Conservation (phyloP, 2,888 invertebrate genomes). For the Noctua janthina region DNA sequence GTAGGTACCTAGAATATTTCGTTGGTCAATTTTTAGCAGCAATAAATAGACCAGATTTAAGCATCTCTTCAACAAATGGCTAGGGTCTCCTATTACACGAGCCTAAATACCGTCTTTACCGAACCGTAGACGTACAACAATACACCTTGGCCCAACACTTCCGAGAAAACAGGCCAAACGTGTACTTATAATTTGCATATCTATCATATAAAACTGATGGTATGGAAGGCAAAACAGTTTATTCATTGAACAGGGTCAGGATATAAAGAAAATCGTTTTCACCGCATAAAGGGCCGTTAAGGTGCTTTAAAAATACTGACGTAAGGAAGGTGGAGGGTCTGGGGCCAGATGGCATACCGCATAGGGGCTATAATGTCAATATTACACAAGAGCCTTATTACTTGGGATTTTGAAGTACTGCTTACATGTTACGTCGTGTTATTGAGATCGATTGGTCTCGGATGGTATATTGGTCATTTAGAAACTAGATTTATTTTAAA, state of each 20-base stretch:
- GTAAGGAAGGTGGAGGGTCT: slow-evolving; percentile 51
- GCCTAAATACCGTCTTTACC: slow-evolving; percentile 14
- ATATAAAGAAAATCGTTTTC: slow-evolving; percentile 61
- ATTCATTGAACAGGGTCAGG: slow-evolving; percentile 48
- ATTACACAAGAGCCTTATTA: slow-evolving; percentile 51
- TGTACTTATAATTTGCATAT: slow-evolving; percentile 48
- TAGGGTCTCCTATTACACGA: background rate
- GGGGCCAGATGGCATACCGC: slow-evolving; percentile 46
- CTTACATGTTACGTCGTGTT: slow-evolving; percentile 34
- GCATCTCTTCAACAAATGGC: background rate
- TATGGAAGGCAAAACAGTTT: slow-evolving; percentile 45
- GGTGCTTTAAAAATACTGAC: slow-evolving; percentile 63
- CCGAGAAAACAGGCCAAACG: background rate
- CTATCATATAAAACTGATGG: slow-evolving; percentile 60
- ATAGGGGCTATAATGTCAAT: slow-evolving; percentile 47
- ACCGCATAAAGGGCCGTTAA: slow-evolving; percentile 58
- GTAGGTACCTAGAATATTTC: background rate
- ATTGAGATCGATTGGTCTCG: slow-evolving; percentile 12
- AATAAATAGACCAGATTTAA: background rate
- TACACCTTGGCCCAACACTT: slow-evolving; percentile 19
- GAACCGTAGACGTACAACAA: slow-evolving; percentile 4
- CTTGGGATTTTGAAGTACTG: slow-evolving; percentile 50
- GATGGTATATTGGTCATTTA: background rate
- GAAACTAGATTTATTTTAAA: background rate
- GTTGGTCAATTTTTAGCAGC: background rate